These are phyloP conservation scores for Melitaea athalia DNA, from an alignment of 2,888 invertebrate species.

Conservation along the genomic window DNA sequence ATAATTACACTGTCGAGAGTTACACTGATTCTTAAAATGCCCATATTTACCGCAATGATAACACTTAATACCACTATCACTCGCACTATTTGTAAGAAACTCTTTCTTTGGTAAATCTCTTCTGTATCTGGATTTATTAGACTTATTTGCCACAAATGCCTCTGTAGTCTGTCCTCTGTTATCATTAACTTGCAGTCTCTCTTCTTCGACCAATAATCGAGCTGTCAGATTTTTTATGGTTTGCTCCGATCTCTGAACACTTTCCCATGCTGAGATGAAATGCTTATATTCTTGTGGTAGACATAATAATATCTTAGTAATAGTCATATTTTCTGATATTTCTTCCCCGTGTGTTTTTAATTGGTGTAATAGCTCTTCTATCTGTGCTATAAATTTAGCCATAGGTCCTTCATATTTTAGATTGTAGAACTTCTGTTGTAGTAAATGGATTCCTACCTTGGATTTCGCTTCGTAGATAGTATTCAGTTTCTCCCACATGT, in stretches of 20 bases:
- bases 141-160: not conserved
- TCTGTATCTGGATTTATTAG: not conserved
- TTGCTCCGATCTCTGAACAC: constrained; percentile 16
- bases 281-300: constrained; percentile 38
- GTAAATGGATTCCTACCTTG: constrained; percentile 45
- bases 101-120: not conserved
- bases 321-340: constrained; percentile 39
- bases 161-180: not conserved
- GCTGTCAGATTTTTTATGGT: constrained; percentile 36
- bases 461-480: constrained; percentile 48
- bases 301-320: constrained; percentile 46
- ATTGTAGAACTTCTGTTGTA: constrained; percentile 45
- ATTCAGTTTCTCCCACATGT: constrained; percentile 42
- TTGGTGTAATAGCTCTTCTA: constrained; percentile 5
- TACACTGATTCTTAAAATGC: constrained; percentile 1
- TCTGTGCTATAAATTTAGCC: not conserved
- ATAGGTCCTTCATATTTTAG: not conserved
- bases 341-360: constrained; percentile 40
- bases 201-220: constrained; percentile 39
- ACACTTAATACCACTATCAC: not conserved
- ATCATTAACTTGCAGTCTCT: constrained; percentile 22
- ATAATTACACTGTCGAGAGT: not conserved
- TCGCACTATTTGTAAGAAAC: not conserved
- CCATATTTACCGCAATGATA: constrained; percentile 1
- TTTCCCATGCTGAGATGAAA: constrained; percentile 12